phyloP scores from a whole-genome alignment of 2,113 vertebrate species.

The Ageneiosus marmoratus region DNA sequence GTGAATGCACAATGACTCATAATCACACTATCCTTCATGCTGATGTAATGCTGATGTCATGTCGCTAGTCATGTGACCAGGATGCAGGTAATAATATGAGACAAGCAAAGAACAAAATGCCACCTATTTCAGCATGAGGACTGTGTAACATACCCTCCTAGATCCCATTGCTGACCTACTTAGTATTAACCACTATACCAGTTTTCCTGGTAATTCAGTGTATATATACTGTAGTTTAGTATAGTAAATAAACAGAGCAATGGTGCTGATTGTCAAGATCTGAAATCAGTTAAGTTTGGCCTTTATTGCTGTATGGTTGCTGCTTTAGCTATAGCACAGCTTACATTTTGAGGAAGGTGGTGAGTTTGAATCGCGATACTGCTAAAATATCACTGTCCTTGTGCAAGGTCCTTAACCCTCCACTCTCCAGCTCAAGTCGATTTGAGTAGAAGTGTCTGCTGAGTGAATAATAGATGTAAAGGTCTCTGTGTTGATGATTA shows the following conservation, averaged over 20 bases:
- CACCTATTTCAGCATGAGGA: neutral
- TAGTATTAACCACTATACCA: too few relatives aligned
- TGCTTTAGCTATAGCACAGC: neutral
- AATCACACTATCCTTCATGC: neutral
- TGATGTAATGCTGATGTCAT: constrained; percentile 13
- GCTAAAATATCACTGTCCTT: neutral
- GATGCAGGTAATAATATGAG: neutral
- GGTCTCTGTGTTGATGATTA: neutral
- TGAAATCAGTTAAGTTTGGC: neutral
- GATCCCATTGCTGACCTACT: too few relatives aligned
- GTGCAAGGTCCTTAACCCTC: neutral
- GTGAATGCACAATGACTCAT: neutral
- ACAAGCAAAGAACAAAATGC: neutral
- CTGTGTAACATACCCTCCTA: too few relatives aligned
- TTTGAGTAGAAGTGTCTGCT: neutral
- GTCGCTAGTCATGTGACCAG: constrained; percentile 4
- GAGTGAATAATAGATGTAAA: neutral
- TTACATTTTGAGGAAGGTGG: neutral
- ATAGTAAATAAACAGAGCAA: neutral
- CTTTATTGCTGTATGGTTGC: neutral
- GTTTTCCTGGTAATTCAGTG: neutral
- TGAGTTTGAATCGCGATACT: neutral
- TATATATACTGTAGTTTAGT: neutral
- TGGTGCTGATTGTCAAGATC: neutral
- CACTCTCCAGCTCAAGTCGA: neutral